Base-by-base conservation (phyloP, 2,888 invertebrate species). In the Nephrocerus scutellatus region DNA sequence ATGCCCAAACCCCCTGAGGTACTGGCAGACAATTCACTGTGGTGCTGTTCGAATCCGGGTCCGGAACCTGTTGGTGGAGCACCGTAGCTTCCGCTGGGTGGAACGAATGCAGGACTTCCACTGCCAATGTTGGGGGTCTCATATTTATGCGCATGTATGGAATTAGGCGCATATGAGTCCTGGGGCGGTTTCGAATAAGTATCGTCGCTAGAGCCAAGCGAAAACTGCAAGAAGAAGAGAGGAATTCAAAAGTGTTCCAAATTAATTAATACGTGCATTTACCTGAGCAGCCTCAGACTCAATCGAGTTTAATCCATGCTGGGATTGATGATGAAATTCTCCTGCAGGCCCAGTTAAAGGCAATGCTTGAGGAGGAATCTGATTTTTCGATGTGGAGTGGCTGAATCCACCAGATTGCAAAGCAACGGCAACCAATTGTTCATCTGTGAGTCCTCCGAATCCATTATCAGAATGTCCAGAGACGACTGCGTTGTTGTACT, bases 81-180 rank as follows among this genome's bases (percentile, higher is more conserved):
- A 6, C 55, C 53, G 7, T 46, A 53, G 30, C 51, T 53, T 0
- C 41, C 77, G 39, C 75, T 76, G 3, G 79, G 77, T 3, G 79
- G 75, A 6, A 73, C 63, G n/a, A 42, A 25, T 5, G 43, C 54
- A 18, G 41, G 35, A 5, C 41, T 30, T 8, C 34, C 35, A n/a
- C 14, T 21, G 2, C 38, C 46, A 14, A 22, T 31, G n/a, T 44
- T 50, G n/a, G 54, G 47, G 1, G 51, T 52, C 21, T 57, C 54
- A 21, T 59, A 62, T 32, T 61, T 61, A n/a, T 54, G 52, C 1
- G 53, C 52, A 23, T 62, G 57, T 6, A 46, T 34, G 0, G 60
- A 59, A 6, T 57, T 57, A 1, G 73, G 60, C 1, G 62, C 70
- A 30, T 70, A 66, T 0, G 74, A 72, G 10, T 73, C 73, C 21